A percentile compares a stretch with the other conserved stretches of the same genome.
Evolutionary conservation across 2,888 invertebrate genomes (phyloP).

Genomic region (Cataglyphis rosenhaueri): DNA sequence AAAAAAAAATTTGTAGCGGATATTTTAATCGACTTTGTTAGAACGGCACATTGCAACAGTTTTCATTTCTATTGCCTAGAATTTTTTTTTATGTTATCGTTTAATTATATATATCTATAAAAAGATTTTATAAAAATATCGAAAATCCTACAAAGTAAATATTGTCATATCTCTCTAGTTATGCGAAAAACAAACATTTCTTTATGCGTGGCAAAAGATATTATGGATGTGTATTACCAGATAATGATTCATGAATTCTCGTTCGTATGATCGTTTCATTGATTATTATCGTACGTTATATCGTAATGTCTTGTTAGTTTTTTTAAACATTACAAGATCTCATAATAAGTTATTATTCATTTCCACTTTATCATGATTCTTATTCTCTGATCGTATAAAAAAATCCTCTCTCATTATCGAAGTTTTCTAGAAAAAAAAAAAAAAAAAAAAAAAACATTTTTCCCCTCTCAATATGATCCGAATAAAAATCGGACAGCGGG

Average conservation of each 20-base stretch:
- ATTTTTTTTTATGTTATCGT: background rate
- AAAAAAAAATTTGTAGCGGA: slow-evolving; percentile 45
- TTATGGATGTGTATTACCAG: too few species aligned
- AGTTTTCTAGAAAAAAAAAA: background rate
- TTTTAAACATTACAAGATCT: background rate
- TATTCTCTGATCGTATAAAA: background rate
- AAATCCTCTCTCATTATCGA: background rate
- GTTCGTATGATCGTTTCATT: background rate
- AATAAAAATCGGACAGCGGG: background rate
- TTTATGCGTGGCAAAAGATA: background rate
- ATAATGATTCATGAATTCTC: background rate
- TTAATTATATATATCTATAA: slow-evolving; percentile 13
- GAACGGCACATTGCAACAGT: background rate
- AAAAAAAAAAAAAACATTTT: slow-evolving; percentile 3
- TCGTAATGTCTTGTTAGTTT: background rate
- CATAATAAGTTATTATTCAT: slow-evolving; percentile 1
- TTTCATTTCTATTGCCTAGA: background rate
- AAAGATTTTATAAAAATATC: background rate
- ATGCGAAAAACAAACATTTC: background rate
- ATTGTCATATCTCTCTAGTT: background rate
- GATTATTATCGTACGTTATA: background rate
- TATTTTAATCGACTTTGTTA: slow-evolving; percentile 44
- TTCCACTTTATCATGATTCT: background rate
- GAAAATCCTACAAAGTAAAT: slow-evolving; percentile 14
- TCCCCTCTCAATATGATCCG: background rate